Evolutionary conservation across 2,113 vertebrate species (phyloP).

Genomic region (Verasper variegatus): DNA sequence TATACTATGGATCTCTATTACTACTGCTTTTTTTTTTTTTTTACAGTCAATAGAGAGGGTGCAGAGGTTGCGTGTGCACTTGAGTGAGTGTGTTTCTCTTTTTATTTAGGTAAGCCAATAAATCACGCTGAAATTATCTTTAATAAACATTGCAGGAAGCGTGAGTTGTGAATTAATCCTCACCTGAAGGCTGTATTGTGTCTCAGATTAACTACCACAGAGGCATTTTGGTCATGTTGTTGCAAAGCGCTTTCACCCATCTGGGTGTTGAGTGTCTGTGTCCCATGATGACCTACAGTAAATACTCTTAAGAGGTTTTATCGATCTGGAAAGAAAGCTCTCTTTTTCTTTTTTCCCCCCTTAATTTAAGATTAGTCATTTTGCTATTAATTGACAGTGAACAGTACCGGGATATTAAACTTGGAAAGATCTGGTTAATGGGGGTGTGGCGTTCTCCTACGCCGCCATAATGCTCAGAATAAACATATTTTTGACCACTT

Average conservation of each 20-base stretch:
- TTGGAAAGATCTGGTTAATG: background rate
- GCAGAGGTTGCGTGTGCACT: constrained; percentile 39
- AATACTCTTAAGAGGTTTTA: constrained; percentile 22
- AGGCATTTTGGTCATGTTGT: constrained; percentile 17
- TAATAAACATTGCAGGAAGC: constrained; percentile 18
- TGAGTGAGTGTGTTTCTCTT: constrained; percentile 34
- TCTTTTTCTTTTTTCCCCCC: background rate
- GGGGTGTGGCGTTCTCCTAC: too few species aligned
- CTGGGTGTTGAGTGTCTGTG: constrained; percentile 9
- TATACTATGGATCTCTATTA: constrained; percentile 44
- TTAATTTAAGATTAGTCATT: background rate
- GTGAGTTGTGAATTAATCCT: constrained; percentile 29
- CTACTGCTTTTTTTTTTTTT: constrained; percentile 45
- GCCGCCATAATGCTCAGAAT: background rate
- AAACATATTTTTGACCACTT: background rate
- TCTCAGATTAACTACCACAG: background rate
- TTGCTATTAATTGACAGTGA: background rate
- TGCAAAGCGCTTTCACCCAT: background rate
- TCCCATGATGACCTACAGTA: constrained; percentile 3
- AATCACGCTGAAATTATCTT: constrained; percentile 50
- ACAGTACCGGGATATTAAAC: background rate
- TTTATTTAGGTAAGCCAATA: constrained; percentile 47
- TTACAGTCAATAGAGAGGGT: constrained; percentile 43
- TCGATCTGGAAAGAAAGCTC: background rate
- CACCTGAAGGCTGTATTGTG: constrained; percentile 4